Conservation (phyloP, 1,140 invertebrate genomes). For the Saccostrea cuccullata region DNA sequence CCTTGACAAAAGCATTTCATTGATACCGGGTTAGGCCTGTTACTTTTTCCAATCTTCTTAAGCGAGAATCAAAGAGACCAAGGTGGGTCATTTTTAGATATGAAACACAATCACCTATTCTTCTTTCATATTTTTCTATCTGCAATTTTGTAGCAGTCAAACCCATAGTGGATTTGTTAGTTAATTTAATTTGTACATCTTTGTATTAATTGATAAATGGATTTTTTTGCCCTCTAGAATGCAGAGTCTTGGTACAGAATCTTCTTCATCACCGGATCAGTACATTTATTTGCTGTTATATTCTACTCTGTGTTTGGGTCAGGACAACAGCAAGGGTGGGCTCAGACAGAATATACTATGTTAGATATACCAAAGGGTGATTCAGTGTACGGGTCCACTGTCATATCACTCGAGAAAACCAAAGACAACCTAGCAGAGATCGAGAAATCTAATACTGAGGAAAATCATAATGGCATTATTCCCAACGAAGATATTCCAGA, state of each 20-base stretch:
- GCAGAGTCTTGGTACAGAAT: constrained; percentile 40
- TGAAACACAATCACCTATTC: no score
- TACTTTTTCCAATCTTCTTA: no score
- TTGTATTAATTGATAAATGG: no score
- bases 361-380: neutral
- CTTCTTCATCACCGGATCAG: constrained; percentile 37
- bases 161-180: no score
- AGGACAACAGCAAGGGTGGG: constrained; percentile 42
- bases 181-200: no score
- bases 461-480: neutral
- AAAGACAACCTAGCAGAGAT: neutral
- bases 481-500: no score
- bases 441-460: neutral
- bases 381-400: neutral
- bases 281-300: constrained; percentile 24
- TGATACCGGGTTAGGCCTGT: no score
- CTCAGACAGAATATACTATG: neutral
- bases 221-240: neutral
- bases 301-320: constrained; percentile 45
- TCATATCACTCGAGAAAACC: neutral
- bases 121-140: no score
- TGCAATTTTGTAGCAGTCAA: no score
- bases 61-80: no score
- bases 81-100: no score
- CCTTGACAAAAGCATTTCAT: no score